Evolutionary conservation across 2,113 vertebrate species (phyloP), one percentile per base, ranked within the genome.

Genomic region (Oreamnos americanus): DNA sequence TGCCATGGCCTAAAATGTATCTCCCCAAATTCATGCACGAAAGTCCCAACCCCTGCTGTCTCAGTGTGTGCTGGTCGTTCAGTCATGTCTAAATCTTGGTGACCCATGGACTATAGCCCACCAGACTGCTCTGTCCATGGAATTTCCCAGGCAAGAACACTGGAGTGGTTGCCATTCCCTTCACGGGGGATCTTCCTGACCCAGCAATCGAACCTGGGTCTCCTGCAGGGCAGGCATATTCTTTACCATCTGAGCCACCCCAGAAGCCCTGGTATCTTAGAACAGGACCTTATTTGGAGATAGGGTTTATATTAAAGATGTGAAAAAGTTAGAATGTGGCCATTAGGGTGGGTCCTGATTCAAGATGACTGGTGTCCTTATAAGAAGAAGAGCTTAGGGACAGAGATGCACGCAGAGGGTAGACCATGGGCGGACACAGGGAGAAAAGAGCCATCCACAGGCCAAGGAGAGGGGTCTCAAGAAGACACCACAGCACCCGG

Each of bases 391-490:
- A 55, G 60, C 62, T 13, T 7, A 45, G 86, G 86, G 62, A 17
- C 45, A n/a, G 9, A 49, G 36, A 47, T 14, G 6, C 5, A 36
- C 55, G 4, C 26, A 7, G 25, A 36, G 39, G 81, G 43, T 21
- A 0, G 1, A 19, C 4, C 23, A 2, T 1, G 2, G 7, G n/a
- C 6, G 5, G 60, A 26, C 53, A 23, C 25, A 21, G 25, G n/a
- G 19, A 49, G 60, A 28, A 43, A 30, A 6, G 8, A 25, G 15
- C 25, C 10, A 15, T 2, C 82, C 57, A 43, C 11, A 2, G 16
- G 26, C 47, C 43, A 4, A 11, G 55, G n/a, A 57, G 3, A 21
- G 30, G 5, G 26, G 9, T 13, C 58, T 5, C n/a, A 8, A 11
- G 53, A 17, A 55, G 53, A 36, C 11, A 5, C 36, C 7, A 6